phyloP scores from a whole-genome alignment of 2,888 invertebrate species.

The Tipula confusa region DNA sequence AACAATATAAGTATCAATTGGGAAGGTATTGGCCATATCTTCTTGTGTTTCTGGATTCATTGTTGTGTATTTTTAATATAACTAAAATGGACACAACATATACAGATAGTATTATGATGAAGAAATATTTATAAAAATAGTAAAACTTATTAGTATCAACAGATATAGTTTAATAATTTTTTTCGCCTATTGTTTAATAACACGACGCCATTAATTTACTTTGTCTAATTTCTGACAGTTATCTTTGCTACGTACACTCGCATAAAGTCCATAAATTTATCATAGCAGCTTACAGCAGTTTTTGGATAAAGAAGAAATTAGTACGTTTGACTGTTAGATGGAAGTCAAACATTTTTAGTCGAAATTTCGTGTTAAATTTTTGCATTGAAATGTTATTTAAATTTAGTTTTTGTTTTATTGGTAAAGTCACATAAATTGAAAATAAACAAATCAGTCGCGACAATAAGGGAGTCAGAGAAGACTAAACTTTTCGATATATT shows the following conservation, averaged over 20 bases:
- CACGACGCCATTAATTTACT: neutral
- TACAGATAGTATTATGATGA: neutral
- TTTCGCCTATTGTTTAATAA: slow-evolving; percentile 12
- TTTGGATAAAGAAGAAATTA: too few relatives aligned
- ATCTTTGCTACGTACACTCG: neutral
- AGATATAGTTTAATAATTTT: neutral
- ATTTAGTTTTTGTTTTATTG: too few relatives aligned
- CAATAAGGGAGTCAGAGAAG: too few relatives aligned
- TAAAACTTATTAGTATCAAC: neutral
- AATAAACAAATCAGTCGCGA: too few relatives aligned
- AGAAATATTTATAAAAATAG: neutral
- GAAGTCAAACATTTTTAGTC: too few relatives aligned
- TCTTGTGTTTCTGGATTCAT: slow-evolving; percentile 13
- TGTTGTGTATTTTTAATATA: neutral
- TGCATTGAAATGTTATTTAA: too few relatives aligned
- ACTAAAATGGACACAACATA: neutral
- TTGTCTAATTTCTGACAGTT: neutral
- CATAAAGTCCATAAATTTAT: neutral
- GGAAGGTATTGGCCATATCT: neutral
- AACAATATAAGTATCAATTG: neutral
- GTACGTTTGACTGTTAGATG: too few relatives aligned
- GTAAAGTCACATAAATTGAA: too few relatives aligned
- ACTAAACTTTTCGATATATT: too few relatives aligned
- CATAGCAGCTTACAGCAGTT: neutral
- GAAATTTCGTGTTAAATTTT: too few relatives aligned